Base-by-base conservation (phyloP, 2,797 vertebrate genomes). In the Helarctos malayanus region DNA sequence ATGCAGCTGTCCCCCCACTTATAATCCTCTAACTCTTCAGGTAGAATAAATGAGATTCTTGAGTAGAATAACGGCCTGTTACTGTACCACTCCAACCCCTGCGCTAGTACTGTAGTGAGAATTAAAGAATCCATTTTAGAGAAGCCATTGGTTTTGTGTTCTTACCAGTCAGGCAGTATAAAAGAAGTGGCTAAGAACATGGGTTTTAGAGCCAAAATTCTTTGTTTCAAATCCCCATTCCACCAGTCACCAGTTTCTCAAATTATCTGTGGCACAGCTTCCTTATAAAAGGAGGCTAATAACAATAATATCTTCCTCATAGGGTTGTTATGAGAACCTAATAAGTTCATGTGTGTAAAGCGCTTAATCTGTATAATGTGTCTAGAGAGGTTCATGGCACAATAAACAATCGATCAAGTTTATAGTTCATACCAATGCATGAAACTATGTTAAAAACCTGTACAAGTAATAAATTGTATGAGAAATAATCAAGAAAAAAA, bases 171-270 rank as follows among this genome's bases (percentile, higher is more conserved):
- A 85, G n/a, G 71, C 16, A 41, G 18, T 23, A 69, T n/a, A 94
- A 56, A 23, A 88, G 18, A 88, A 79, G 25, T 63, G 11, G 68
- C 56, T 86, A 82, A 57, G 54, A 52, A 75, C 32, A 54, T 19
- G 52, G 47, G 32, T 78, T 80, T 85, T 32, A 52, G 61, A 59
- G 23, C 25, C 61, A 88, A 69, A 82, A 83, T 83, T 93, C 85
- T 90, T 82, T 5, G 5, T 79, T 90, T 93, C 9, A 87, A 85
- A 68, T 86, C 25, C 35, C 15, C 94, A 21, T 14, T 90, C 27
- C 25, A 93, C 16, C 19, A 82, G 41, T 80, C 65, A 97, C 2
- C 69, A 32, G 89, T 35, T 75, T 91, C 63, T 93, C 68, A 79
- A 86, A 94, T 73, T 56, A 45, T 41, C 56, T 79, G 9, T n/a